Evolutionary conservation across 2,888 invertebrate species (phyloP).

Genomic region (Pyrrhosoma nymphula): DNA sequence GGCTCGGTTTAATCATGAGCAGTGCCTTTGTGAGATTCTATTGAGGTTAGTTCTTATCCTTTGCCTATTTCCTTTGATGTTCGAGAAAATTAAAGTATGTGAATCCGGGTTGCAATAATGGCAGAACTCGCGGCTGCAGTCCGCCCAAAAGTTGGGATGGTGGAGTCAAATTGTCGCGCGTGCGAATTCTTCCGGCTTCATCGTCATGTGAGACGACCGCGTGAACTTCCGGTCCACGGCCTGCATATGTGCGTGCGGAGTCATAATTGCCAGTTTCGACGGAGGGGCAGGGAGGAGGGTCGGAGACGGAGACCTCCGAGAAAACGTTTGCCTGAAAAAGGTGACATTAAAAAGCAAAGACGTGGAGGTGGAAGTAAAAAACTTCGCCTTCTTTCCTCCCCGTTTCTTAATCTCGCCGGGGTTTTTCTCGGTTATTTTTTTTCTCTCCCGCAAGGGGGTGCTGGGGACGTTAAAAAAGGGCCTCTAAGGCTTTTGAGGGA

Average conservation of each 20-base stretch:
- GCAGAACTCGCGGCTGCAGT: background rate
- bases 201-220: too few species aligned
- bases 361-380: background rate
- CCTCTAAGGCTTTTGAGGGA: background rate
- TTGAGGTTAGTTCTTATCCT: too few species aligned
- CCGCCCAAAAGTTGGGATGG: background rate
- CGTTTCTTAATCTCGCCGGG: background rate
- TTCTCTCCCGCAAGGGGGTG: background rate
- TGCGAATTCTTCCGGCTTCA: background rate
- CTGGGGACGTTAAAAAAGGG: background rate
- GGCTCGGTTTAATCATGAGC: too few species aligned
- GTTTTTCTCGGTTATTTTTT: background rate
- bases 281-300: background rate
- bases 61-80: too few species aligned
- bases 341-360: background rate
- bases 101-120: background rate
- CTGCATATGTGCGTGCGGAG: background rate
- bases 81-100: too few species aligned
- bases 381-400: background rate
- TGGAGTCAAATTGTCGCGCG: background rate
- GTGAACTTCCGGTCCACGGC: background rate
- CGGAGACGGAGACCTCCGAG: background rate
- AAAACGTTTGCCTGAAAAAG: background rate
- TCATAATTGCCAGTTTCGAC: background rate
- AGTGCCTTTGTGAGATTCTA: too few species aligned